Percentiles rank a stretch among this genome's conserved stretches.
Evolutionary conservation across 2,888 invertebrate genomes (phyloP).

Genomic region (Anthrax anthrax): DNA sequence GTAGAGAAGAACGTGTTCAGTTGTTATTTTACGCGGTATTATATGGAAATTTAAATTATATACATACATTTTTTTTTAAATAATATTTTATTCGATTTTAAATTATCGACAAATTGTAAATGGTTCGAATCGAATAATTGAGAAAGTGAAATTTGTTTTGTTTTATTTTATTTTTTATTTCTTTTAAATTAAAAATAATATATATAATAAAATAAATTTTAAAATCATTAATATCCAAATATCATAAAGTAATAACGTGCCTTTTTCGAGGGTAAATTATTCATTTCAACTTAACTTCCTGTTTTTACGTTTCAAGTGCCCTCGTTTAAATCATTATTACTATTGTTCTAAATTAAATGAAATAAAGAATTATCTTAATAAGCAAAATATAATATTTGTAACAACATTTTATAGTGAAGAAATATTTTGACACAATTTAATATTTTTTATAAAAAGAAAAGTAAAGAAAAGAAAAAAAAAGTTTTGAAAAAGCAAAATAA

Average conservation of each 20-base stretch:
- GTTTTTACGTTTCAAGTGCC: not conserved
- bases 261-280: not conserved
- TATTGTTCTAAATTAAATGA: not conserved
- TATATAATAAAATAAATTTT: no score
- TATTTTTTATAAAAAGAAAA: no score
- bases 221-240: no score
- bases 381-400: no score
- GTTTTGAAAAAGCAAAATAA: no score
- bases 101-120: not conserved
- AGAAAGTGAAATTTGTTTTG: no score
- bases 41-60: not conserved
- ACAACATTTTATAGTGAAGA: no score
- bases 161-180: no score
- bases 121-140: not conserved
- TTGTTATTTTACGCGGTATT: not conserved
- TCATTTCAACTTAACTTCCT: not conserved
- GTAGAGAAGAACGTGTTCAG: conserved; percentile 1
- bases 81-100: not conserved
- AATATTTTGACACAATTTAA: no score
- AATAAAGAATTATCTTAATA: not conserved
- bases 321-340: not conserved
- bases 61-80: not conserved
- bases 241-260: not conserved
- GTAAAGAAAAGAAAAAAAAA: no score
- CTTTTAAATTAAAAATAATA: no score